Percentiles rank a stretch among this genome's conserved stretches.
Conservation (phyloP, 2,888 invertebrate species). For the Drosophila atroscutellata region DNA sequence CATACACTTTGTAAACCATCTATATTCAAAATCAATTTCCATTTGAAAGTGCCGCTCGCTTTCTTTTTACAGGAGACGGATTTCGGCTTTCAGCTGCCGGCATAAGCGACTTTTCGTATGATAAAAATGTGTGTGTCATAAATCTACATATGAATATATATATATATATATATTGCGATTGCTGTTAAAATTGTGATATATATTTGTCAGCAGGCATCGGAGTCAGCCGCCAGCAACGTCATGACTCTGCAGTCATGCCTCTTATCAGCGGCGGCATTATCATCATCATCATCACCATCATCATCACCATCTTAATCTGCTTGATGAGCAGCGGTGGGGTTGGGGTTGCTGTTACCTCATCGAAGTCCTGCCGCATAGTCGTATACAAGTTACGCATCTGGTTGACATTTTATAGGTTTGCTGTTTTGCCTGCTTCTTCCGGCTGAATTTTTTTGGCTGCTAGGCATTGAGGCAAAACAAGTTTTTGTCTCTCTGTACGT, state of each 20-base stretch:
- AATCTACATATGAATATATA: conserved; percentile 65
- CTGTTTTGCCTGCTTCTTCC: conserved; percentile 17
- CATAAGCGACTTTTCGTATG: conserved; percentile 38
- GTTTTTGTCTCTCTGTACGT: conserved; percentile 29
- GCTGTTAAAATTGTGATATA: conserved; percentile 68
- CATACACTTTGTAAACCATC: conserved; percentile 39
- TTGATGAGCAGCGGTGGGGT: not conserved
- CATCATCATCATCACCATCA: conserved; percentile 15
- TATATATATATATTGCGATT: not conserved
- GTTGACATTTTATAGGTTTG: conserved; percentile 48
- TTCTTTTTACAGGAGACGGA: conserved; percentile 22
- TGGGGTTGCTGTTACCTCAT: conserved; percentile 6
- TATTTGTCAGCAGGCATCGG: conserved; percentile 54
- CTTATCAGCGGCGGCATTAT: conserved; percentile 55
- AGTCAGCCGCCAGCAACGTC: conserved; percentile 33
- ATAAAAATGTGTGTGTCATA: conserved; percentile 73
- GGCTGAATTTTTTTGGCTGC: conserved; percentile 63
- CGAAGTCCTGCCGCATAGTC: conserved; percentile 18
- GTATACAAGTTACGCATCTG: conserved; percentile 38
- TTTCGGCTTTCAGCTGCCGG: conserved; percentile 25
- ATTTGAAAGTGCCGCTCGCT: conserved; percentile 30
- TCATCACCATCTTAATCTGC: conserved; percentile 8
- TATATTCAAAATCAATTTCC: conserved; percentile 56
- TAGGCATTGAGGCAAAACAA: conserved; percentile 55
- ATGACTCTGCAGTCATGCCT: conserved; percentile 19